Percentiles rank a stretch among this genome's conserved stretches.
phyloP scores from a whole-genome alignment of 1,140 invertebrate genomes.

The Drosophila ambigua region DNA sequence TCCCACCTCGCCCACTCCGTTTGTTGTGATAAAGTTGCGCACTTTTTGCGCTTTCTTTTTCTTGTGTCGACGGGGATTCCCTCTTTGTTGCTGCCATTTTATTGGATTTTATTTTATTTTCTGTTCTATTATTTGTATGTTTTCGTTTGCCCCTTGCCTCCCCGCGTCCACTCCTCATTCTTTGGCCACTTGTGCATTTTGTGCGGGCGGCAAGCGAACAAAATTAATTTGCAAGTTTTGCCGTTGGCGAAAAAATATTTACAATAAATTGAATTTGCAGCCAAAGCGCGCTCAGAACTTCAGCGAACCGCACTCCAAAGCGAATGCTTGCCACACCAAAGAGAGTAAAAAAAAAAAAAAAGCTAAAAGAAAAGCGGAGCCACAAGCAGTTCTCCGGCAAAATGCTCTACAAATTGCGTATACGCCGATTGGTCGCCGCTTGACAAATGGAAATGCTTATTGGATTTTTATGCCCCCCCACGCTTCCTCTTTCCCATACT shows the following conservation, averaged over 20 bases:
- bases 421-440: slow-evolving; percentile 49
- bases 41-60: slow-evolving; percentile 24
- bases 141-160: slow-evolving; percentile 12
- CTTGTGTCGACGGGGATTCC: slow-evolving; percentile 15
- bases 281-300: slow-evolving; percentile 14
- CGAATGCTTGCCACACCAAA: neutral
- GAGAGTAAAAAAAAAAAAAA: no score
- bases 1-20: slow-evolving; percentile 6
- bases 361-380: neutral
- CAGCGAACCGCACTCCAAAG: slow-evolving; percentile 7
- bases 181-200: slow-evolving; percentile 49
- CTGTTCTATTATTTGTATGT: slow-evolving; percentile 60
- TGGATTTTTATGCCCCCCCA: slow-evolving; percentile 38
- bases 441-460: slow-evolving; percentile 66
- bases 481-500: neutral
- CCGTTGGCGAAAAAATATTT: slow-evolving; percentile 71
- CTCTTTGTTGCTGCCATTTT: slow-evolving; percentile 39
- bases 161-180: slow-evolving; percentile 6
- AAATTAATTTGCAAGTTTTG: slow-evolving; percentile 69
- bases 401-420: slow-evolving; percentile 49
- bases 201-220: slow-evolving; percentile 44
- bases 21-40: slow-evolving; percentile 64
- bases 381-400: slow-evolving; percentile 25
- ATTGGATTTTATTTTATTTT: slow-evolving; percentile 65
- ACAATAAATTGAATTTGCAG: slow-evolving; percentile 69